Base-by-base conservation (phyloP, 2,797 vertebrate species). In the Telmatherina bonti region DNA sequence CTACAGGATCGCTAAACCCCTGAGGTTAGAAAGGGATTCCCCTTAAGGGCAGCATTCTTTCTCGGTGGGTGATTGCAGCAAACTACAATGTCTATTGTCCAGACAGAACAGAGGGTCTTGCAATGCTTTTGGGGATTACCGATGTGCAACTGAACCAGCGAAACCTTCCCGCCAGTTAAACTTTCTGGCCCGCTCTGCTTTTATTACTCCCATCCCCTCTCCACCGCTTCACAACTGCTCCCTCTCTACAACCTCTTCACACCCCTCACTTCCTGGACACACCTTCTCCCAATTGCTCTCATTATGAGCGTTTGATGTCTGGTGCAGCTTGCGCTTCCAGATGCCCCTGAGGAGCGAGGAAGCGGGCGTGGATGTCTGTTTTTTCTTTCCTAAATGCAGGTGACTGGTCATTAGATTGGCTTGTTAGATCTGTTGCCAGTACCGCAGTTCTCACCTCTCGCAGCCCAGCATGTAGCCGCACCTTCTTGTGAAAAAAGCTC, bases 271-370 rank as follows among this genome's bases (percentile, higher is more conserved):
- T 93, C 93, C 93, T 92, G 91, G 86, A 91, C 91, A 93, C 92
- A 90, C 92, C 94, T 88, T 92, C 90, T 92, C 86, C 93, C 89
- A 91, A 94, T 93, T 93, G 92, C 91, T 92, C 93, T 91, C 93
- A 93, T 94, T 94, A 93, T 86, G 64, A 51, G 80, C 16, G 87
- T 93, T 93, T 93, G 93, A 93, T 91, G 93, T 93, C 86, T 90
- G 86, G 87, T 80, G 87, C 86, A 87, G 89, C 87, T 88, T 86
- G 87, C 52, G 86, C 90, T 91, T 90, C 92, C 91, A 91, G 90
- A 92, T 92, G 92, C 92, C 91, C 92, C 90, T 69, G 83, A 90
- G 91, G 87, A 89, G 84, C 62, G 62, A 91, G 92, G 91, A 92
- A 93, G 89, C 88, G 66, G 81, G 89, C 79, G 85, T 87, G 89